A percentile compares a stretch with the other conserved stretches of the same genome.
These are phyloP conservation scores for Altica lythri DNA, from an alignment of 2,888 invertebrate genomes.

Conservation along the genomic window DNA sequence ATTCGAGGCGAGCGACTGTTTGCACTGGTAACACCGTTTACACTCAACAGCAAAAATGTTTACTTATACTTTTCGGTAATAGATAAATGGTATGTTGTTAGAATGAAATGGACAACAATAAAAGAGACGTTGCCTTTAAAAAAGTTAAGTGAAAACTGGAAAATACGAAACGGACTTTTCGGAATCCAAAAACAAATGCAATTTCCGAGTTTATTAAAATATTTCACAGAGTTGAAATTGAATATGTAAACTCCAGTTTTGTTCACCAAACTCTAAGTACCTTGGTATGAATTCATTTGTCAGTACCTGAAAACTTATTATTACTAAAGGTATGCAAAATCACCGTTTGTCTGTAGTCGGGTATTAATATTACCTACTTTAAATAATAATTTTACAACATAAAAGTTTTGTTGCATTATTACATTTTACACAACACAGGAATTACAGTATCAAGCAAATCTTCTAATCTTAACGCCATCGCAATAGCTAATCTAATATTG, in stretches of 20 bases:
- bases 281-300: background rate
- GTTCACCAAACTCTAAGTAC: constrained; percentile 11
- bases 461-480: too few species aligned
- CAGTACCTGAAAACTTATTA: too few species aligned
- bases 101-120: constrained; percentile 46
- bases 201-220: constrained; percentile 20
- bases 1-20: constrained; percentile 50
- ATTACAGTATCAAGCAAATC: too few species aligned
- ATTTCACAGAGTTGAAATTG: constrained; percentile 22
- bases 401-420: too few species aligned
- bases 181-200: constrained; percentile 19
- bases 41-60: constrained; percentile 52
- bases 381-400: too few species aligned
- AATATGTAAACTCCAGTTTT: constrained; percentile 23
- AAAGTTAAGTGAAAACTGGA: constrained; percentile 8
- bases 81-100: constrained; percentile 54
- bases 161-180: constrained; percentile 10
- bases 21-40: constrained; percentile 52
- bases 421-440: too few species aligned
- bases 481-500: too few species aligned
- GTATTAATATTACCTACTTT: too few species aligned
- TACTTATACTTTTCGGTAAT: constrained; percentile 57
- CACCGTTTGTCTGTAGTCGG: too few species aligned
- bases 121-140: background rate
- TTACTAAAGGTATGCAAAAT: too few species aligned